phyloP scores from a whole-genome alignment of 2,888 invertebrate genomes.

The Scaeva pyrastri region DNA sequence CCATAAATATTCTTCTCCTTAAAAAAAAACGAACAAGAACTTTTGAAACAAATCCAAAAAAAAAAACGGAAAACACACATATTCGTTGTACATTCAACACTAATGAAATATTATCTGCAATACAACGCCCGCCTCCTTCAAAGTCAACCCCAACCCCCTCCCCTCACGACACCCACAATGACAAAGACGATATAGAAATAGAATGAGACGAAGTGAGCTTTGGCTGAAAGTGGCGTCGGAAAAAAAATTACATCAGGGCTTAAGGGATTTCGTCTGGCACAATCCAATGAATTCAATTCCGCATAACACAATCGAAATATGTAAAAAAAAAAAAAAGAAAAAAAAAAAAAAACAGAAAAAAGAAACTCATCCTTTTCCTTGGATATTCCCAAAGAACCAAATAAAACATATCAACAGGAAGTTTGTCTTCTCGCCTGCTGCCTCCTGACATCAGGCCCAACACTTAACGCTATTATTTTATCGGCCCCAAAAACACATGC shows the following conservation, averaged over 20 bases:
- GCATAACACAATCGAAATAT: slow-evolving; percentile 62
- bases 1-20: slow-evolving; percentile 48
- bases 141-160: no score
- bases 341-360: no score
- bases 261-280: slow-evolving; percentile 75
- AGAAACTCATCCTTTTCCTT: slow-evolving; percentile 34
- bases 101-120: slow-evolving; percentile 76
- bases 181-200: slow-evolving; percentile 8
- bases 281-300: slow-evolving; percentile 76
- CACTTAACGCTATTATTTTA: slow-evolving; percentile 74
- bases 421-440: slow-evolving; percentile 69
- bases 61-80: slow-evolving; percentile 11
- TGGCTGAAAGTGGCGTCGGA: slow-evolving; percentile 31
- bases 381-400: slow-evolving; percentile 25
- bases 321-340: not conserved
- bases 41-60: slow-evolving; percentile 71
- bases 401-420: slow-evolving; percentile 74
- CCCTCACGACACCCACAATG: not conserved
- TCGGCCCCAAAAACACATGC: slow-evolving; percentile 70
- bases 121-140: slow-evolving; percentile 40
- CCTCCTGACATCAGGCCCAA: slow-evolving; percentile 53
- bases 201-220: not conserved
- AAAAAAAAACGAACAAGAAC: slow-evolving; percentile 33
- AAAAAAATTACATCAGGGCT: slow-evolving; percentile 75
- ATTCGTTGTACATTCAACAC: slow-evolving; percentile 64